A percentile compares a stretch with the other conserved stretches of the same genome.
These are phyloP conservation scores for Limnothrissa miodon DNA, from an alignment of 2,113 vertebrate species.

Conservation along the genomic window DNA sequence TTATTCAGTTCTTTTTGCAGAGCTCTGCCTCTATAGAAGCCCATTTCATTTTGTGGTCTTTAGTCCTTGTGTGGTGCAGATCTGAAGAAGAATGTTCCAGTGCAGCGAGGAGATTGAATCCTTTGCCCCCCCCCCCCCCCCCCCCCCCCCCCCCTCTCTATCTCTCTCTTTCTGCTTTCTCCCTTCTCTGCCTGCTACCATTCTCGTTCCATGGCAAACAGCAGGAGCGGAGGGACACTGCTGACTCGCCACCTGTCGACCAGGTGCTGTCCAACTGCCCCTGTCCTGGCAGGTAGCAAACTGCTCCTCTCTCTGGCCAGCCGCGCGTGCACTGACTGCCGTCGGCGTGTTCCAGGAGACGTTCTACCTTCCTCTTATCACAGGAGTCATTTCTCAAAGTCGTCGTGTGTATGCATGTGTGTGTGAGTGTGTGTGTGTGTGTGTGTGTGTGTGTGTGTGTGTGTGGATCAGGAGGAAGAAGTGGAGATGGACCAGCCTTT, in stretches of 20 bases:
- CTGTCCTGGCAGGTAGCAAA: constrained; percentile 36
- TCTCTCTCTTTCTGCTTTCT: constrained; percentile 31
- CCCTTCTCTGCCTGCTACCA: constrained; percentile 18
- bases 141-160: constrained; percentile 33
- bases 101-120: background rate
- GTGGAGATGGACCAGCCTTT: background rate
- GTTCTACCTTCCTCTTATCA: background rate
- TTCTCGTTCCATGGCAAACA: constrained; percentile 39
- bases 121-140: constrained; percentile 39
- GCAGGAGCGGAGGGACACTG: constrained; percentile 43
- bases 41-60: background rate
- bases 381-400: background rate
- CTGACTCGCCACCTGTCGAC: constrained; percentile 51
- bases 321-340: background rate
- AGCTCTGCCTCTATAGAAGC: background rate
- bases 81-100: background rate
- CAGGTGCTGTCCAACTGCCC: constrained; percentile 48
- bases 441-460: no score
- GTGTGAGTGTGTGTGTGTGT: no score
- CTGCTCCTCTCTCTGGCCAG: background rate
- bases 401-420: no score
- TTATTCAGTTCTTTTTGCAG: no score
- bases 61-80: background rate
- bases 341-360: background rate
- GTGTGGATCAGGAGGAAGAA: background rate